Percentiles rank a stretch among this genome's conserved stretches.
Conservation (phyloP, 53 echinoderm and acorn worm species). For the Echinarachnius parma region DNA sequence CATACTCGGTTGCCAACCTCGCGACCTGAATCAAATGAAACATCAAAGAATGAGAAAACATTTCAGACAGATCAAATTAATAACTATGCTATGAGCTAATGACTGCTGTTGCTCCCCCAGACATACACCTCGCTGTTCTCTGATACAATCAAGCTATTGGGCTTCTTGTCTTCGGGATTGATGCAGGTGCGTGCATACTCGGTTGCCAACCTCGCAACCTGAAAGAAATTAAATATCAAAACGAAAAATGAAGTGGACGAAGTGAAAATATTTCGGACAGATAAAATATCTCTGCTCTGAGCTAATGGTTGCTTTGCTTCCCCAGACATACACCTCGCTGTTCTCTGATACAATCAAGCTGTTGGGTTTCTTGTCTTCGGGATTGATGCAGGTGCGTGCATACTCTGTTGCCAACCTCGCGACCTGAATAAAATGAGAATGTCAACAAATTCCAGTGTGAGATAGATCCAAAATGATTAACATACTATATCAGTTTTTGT, state of each 20-base stretch:
- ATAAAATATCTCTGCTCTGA: too few species aligned
- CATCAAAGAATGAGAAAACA: too few species aligned
- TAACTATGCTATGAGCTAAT: slow-evolving; percentile 93
- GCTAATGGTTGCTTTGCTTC: too few species aligned
- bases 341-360: slow-evolving; percentile 89
- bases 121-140: slow-evolving; percentile 99
- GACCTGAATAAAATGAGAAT: too few species aligned
- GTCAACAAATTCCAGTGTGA: too few species aligned
- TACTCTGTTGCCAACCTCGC: slow-evolving; percentile 87
- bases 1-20: slow-evolving; percentile 86
- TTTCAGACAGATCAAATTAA: too few species aligned
- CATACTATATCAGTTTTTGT: too few species aligned
- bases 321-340: slow-evolving; percentile 99
- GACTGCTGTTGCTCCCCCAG: slow-evolving; percentile 99
- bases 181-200: slow-evolving; percentile 94
- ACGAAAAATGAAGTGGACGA: too few species aligned
- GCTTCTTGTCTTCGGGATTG: slow-evolving; percentile 81
- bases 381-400: slow-evolving; percentile 86
- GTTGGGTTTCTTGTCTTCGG: slow-evolving; percentile 79
- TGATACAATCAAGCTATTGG: slow-evolving; percentile 76
- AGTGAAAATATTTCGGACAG: too few species aligned
- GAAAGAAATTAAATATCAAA: too few species aligned
- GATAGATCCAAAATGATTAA: too few species aligned
- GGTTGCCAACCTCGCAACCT: slow-evolving; percentile 82
- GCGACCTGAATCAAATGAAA: too few species aligned